Evolutionary conservation across 1,140 invertebrate species (phyloP), one percentile per base, ranked within the genome.

Genomic region (Drosophila novamexicana): DNA sequence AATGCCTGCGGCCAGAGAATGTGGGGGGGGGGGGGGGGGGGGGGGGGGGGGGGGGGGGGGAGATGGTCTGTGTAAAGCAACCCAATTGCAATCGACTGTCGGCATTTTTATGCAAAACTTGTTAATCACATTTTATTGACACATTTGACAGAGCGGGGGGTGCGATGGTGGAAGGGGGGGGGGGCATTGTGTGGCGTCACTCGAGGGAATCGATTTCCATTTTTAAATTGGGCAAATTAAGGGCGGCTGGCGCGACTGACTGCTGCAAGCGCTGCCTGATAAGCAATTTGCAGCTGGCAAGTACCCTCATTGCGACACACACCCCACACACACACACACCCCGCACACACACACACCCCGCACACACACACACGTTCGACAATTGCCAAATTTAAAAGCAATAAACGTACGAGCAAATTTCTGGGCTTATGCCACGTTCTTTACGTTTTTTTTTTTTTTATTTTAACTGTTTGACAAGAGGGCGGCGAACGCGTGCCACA

Each of bases 211-310:
- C 85, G 84, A 84, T 89, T 89, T 89, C 84, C 84, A 89, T 89
- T 89, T 89, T 89, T 89, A 89, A 89, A 89, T 89, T 89, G 84
- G 84, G 59, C 84, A 89, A 89, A 89, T 89, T 89, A 89, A 89
- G 84, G 84, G 84, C 84, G 79, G 83, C 64, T 81, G 62, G 61
- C 53, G 44, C 22, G 22, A 8, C n/a, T 18, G 18, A 50, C 37
- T 66, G 77, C 34, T 81, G 79, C 74, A 78, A 78, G 77, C 68
- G 59, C 58, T 72, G 65, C 66, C 70, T 69, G 84, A 89, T 89
- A 89, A 89, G 84, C 84, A 89, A 88, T 89, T 89, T 81, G 80
- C 63, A 70, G 50, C 52, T 62, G 57, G 12, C 40, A 75, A 75
- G 53, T 75, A 75, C 71, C 71, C 71, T 50, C 52, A 57, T 56